A percentile compares a stretch with the other conserved stretches of the same genome.
Conservation (phyloP, 2,797 vertebrate species). For the Cirrhinus molitorella region DNA sequence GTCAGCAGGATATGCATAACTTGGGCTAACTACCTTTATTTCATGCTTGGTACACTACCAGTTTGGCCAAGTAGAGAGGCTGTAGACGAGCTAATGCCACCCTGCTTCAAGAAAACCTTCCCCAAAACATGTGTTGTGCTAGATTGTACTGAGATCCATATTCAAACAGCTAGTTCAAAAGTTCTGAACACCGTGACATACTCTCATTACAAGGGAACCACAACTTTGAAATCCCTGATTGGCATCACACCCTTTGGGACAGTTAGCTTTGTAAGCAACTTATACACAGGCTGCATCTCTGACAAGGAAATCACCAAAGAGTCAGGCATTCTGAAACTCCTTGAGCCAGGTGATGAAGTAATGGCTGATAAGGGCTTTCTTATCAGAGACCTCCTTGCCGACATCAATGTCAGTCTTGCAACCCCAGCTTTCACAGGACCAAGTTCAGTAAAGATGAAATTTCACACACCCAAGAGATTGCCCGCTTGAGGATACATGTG, state of each 20-base stretch:
- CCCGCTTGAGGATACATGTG: background rate
- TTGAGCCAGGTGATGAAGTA: background rate
- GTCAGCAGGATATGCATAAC: constrained; percentile 37
- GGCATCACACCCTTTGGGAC: background rate
- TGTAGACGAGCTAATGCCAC: constrained; percentile 30
- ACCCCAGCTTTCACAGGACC: background rate
- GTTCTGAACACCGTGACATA: constrained; percentile 11
- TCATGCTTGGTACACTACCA: constrained; percentile 38
- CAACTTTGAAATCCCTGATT: constrained; percentile 25
- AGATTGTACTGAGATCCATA: constrained; percentile 21
- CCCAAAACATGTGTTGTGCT: constrained; percentile 5
- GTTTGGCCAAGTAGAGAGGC: constrained; percentile 36
- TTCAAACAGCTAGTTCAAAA: constrained; percentile 33
- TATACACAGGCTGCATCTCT: background rate
- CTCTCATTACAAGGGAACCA: constrained; percentile 19
- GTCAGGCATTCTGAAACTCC: background rate
- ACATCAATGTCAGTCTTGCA: background rate
- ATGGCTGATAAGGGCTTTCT: background rate
- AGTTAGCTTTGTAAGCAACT: background rate
- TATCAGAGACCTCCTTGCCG: background rate
- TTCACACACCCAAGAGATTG: background rate
- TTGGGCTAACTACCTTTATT: constrained; percentile 38
- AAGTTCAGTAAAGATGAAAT: constrained; percentile 7
- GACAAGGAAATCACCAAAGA: constrained; percentile 2
- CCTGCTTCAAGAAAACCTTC: constrained; percentile 15